Conservation (phyloP, 2,888 invertebrate species). For the Prosapia bicincta region DNA sequence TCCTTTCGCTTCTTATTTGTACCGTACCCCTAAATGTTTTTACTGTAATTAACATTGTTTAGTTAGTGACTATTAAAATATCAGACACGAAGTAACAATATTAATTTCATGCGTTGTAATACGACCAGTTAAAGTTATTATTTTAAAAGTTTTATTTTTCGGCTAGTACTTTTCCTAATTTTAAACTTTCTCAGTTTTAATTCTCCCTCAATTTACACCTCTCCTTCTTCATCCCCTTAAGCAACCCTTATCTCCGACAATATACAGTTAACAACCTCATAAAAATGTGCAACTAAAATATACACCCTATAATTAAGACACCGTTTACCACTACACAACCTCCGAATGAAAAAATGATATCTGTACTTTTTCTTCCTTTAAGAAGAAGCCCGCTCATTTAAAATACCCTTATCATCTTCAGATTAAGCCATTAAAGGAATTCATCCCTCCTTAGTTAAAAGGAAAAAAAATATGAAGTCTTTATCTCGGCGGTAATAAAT, state of each 20-base stretch:
- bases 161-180: too few relatives aligned
- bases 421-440: background rate
- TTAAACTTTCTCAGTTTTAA: background rate
- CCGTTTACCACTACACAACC: background rate
- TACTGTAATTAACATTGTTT: too few relatives aligned
- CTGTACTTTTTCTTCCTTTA: background rate
- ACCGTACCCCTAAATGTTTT: too few relatives aligned
- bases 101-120: too few relatives aligned
- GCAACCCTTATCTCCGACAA: constrained; percentile 10
- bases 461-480: background rate
- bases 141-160: too few relatives aligned
- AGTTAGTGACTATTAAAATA: too few relatives aligned
- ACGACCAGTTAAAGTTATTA: too few relatives aligned
- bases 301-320: background rate
- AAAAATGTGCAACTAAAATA: constrained; percentile 14
- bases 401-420: background rate
- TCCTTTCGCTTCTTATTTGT: too few relatives aligned
- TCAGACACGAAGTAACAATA: too few relatives aligned
- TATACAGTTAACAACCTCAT: constrained; percentile 12
- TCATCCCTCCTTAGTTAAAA: background rate
- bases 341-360: background rate
- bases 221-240: background rate
- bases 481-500: background rate
- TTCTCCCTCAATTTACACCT: background rate
- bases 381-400: background rate